Evolutionary conservation across 2,797 vertebrate species (phyloP).

Genomic region (Leuciscus waleckii): DNA sequence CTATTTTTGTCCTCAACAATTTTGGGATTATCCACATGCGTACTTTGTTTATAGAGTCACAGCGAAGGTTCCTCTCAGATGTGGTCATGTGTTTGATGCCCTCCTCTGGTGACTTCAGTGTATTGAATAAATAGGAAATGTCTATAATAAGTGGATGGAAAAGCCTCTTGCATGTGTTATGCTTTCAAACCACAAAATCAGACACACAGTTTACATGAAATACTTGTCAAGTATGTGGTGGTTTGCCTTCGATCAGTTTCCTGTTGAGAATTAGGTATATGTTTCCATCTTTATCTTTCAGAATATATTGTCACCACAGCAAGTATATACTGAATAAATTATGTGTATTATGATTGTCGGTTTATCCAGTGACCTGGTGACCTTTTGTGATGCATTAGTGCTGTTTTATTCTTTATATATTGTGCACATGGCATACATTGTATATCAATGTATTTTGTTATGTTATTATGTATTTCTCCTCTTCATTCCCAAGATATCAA

Average conservation of each 20-base stretch:
- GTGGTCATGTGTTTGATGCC: slow-evolving; percentile 50
- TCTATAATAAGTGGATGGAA: slow-evolving; percentile 10
- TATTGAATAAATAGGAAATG: slow-evolving; percentile 21
- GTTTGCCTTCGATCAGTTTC: background rate
- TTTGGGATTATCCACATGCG: slow-evolving; percentile 45
- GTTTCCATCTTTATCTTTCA: slow-evolving; percentile 1
- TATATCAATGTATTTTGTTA: background rate
- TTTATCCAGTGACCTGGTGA: background rate
- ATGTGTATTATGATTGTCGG: background rate
- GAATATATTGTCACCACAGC: slow-evolving; percentile 3
- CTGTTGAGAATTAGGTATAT: background rate
- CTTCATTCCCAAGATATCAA: background rate
- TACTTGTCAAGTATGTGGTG: background rate
- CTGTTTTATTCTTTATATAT: background rate
- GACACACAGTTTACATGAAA: slow-evolving; percentile 1
- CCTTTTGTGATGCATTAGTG: background rate
- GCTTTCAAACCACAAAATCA: slow-evolving; percentile 3
- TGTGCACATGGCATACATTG: background rate
- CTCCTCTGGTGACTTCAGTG: slow-evolving; percentile 46
- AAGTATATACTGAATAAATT: slow-evolving; percentile 30
- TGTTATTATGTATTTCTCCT: background rate
- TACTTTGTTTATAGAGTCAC: slow-evolving; percentile 36
- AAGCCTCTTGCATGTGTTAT: slow-evolving; percentile 12
- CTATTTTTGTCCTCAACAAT: slow-evolving; percentile 48
- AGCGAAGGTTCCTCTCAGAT: slow-evolving; percentile 35